Percentiles rank a stretch among this genome's conserved stretches.
Evolutionary conservation across 2,797 vertebrate species (phyloP).

Genomic region (Clarias platycephalus): DNA sequence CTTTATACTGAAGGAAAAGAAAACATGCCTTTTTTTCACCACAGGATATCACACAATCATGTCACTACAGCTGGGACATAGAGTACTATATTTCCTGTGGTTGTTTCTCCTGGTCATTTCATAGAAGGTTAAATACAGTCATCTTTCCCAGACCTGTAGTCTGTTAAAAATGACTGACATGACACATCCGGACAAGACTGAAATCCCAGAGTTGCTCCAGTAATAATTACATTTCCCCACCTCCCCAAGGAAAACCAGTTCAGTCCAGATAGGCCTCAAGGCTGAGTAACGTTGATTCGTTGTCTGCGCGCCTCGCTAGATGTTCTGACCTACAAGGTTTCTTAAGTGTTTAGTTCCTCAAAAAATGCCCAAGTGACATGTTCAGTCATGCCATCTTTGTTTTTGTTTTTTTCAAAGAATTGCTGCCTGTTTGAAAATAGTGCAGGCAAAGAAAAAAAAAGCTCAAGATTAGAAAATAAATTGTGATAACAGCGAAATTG

Average conservation of each 20-base stretch:
- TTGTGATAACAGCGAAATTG: not conserved
- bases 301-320: not conserved
- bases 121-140: slow-evolving; percentile 1
- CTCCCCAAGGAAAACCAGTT: not conserved
- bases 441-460: not conserved
- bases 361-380: slow-evolving; percentile 5
- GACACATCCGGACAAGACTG: not conserved
- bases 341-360: slow-evolving; percentile 13
- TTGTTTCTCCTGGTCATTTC: not conserved
- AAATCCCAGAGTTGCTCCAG: not conserved
- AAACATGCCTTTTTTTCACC: not conserved
- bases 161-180: not conserved
- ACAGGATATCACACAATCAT: slow-evolving; percentile 12
- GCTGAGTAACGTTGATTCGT: not conserved
- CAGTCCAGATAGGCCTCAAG: not conserved
- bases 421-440: not conserved
- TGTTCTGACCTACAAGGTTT: slow-evolving; percentile 4
- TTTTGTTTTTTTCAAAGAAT: not conserved
- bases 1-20: not conserved
- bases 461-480: not conserved
- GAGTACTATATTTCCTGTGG: not conserved
- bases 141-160: slow-evolving; percentile 1
- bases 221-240: not conserved
- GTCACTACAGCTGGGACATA: not conserved
- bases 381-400: not conserved